These are phyloP conservation scores for Coreoperca whiteheadi DNA, from an alignment of 2,113 vertebrate species.

Conservation along the genomic window DNA sequence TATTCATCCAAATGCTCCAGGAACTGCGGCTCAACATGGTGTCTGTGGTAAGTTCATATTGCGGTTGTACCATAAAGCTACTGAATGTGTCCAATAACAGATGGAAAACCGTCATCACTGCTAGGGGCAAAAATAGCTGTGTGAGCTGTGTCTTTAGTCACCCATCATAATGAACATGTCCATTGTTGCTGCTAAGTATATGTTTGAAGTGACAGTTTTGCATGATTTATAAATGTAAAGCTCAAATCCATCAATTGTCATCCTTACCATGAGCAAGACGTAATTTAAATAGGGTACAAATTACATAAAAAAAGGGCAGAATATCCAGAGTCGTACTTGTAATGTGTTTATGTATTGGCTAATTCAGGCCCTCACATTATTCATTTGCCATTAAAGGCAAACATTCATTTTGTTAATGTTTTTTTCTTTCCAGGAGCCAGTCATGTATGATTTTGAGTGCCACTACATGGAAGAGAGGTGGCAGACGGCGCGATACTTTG, in stretches of 20 bases:
- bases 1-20: slow-evolving; percentile 82
- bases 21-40: slow-evolving; percentile 78
- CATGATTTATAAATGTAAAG: background rate
- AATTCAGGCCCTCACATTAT: background rate
- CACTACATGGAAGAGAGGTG: slow-evolving; percentile 82
- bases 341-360: background rate
- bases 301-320: background rate
- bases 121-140: no score
- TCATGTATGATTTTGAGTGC: slow-evolving; percentile 84
- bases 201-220: background rate
- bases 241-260: background rate
- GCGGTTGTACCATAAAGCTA: background rate
- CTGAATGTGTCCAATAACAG: background rate
- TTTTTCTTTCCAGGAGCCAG: slow-evolving; percentile 67
- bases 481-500: slow-evolving; percentile 81
- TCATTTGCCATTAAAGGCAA: no score
- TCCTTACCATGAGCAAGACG: background rate
- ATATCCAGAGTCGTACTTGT: background rate
- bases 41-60: slow-evolving; percentile 72
- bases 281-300: background rate
- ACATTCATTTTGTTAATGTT: background rate
- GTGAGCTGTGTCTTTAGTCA: background rate
- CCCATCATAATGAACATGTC: background rate
- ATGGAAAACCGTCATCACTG: background rate
- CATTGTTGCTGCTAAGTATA: background rate